phyloP scores from a whole-genome alignment of 2,797 vertebrate genomes.

The Amniataba percoides region DNA sequence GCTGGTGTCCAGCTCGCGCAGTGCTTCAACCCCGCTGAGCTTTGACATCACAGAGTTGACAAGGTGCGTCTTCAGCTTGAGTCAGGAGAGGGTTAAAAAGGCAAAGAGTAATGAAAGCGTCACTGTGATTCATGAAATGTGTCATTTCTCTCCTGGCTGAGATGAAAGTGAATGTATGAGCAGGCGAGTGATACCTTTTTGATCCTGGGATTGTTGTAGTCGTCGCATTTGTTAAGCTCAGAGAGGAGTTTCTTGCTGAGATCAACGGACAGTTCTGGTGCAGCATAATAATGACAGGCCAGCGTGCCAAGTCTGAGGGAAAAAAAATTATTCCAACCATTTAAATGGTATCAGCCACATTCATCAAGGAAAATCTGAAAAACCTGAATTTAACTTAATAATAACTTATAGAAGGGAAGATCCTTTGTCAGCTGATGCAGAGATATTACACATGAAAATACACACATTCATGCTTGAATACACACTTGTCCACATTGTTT shows the following conservation, averaged over 20 bases:
- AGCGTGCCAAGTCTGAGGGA: constrained; percentile 78
- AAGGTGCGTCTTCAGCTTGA: constrained; percentile 76
- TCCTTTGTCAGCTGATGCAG: not conserved
- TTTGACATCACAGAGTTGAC: constrained; percentile 47
- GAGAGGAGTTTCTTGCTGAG: constrained; percentile 70
- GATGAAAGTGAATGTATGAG: not conserved
- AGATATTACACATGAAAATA: not conserved
- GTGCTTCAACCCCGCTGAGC: not conserved
- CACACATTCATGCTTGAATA: constrained; percentile 19
- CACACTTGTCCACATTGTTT: constrained; percentile 74
- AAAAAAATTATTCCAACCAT: not conserved
- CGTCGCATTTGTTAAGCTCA: constrained; percentile 64
- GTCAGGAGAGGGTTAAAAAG: not conserved
- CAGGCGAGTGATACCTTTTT: constrained; percentile 67
- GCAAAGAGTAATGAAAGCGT: not conserved
- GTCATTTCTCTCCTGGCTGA: not conserved
- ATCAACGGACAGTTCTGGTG: constrained; percentile 50
- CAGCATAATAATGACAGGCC: constrained; percentile 71
- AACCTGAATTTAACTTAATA: not conserved
- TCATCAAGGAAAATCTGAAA: not conserved
- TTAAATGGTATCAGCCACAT: not conserved
- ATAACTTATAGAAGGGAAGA: not conserved
- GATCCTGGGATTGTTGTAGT: constrained; percentile 59
- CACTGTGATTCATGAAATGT: not conserved
- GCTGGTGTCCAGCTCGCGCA: constrained; percentile 48